These are phyloP conservation scores for Thamnophis elegans DNA, from an alignment of 2,797 vertebrate genomes.

Conservation along the genomic window DNA sequence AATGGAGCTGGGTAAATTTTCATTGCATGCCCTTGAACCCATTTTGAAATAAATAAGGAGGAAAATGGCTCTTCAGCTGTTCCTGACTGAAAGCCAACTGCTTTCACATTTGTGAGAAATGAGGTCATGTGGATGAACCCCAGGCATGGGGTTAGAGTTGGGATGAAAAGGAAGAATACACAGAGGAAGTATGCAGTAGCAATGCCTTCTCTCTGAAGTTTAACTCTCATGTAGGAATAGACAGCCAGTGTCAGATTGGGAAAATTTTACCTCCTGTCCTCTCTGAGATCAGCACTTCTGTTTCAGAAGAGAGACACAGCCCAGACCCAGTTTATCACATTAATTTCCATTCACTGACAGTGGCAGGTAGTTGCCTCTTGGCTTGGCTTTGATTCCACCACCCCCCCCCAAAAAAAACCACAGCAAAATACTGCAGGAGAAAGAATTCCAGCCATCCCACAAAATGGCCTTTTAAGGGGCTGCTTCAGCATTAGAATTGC, in stretches of 20 bases:
- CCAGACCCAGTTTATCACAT: slow-evolving; percentile 18
- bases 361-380: slow-evolving; percentile 49
- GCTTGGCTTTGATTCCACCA: slow-evolving; percentile 41
- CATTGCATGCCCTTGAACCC: slow-evolving; percentile 13
- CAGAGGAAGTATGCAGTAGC: background rate
- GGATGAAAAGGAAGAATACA: background rate
- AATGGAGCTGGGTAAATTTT: background rate
- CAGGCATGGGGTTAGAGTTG: slow-evolving; percentile 12
- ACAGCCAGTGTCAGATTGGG: slow-evolving; percentile 54
- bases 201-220: slow-evolving; percentile 49
- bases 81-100: background rate
- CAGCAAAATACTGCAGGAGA: background rate
- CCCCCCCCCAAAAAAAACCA: background rate
- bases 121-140: slow-evolving; percentile 46
- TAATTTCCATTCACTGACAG: slow-evolving; percentile 38
- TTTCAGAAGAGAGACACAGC: slow-evolving; percentile 54
- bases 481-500: slow-evolving; percentile 14
- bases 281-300: slow-evolving; percentile 52
- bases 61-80: background rate
- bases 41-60: background rate
- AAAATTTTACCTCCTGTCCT: slow-evolving; percentile 50
- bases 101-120: slow-evolving; percentile 20
- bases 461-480: slow-evolving; percentile 57
- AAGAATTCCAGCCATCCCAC: background rate
- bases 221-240: slow-evolving; percentile 43